phyloP scores from a whole-genome alignment of 2,888 invertebrate genomes.

The Oscheius sp. region DNA sequence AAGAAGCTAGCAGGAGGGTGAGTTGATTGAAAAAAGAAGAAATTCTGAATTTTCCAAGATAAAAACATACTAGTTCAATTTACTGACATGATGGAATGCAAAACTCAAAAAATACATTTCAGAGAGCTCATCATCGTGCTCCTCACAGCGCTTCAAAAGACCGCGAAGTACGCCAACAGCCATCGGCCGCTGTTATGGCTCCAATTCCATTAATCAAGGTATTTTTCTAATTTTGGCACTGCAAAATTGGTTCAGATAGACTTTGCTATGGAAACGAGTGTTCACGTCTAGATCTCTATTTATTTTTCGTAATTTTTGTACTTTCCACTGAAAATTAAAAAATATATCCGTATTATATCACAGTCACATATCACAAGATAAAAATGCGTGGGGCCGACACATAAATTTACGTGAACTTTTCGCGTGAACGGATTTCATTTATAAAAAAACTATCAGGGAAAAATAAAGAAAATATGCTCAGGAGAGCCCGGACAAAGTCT shows the following conservation, averaged over 20 bases:
- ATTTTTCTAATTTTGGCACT: no score
- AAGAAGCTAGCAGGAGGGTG: constrained; percentile 15
- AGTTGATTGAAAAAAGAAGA: not conserved
- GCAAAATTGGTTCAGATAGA: not conserved
- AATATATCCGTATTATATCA: not conserved
- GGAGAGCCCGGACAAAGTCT: not conserved
- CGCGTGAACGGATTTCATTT: not conserved
- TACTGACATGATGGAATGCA: no score
- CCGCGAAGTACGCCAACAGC: not conserved
- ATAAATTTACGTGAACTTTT: not conserved
- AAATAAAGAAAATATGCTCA: not conserved
- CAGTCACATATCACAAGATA: no score
- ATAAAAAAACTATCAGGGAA: not conserved
- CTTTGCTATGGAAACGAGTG: constrained; percentile 32
- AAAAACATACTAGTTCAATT: no score
- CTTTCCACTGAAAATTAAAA: not conserved
- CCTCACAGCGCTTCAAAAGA: no score
- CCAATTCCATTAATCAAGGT: constrained; percentile 23
- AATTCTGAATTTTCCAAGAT: not conserved
- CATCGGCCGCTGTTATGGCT: not conserved
- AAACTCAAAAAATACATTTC: no score
- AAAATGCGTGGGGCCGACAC: not conserved
- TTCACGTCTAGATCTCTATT: constrained; percentile 32
- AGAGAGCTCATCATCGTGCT: no score
- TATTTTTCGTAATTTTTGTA: not conserved